These are phyloP conservation scores for Strigamia transsilvanica DNA, from an alignment of 2,888 invertebrate genomes.

Conservation along the genomic window DNA sequence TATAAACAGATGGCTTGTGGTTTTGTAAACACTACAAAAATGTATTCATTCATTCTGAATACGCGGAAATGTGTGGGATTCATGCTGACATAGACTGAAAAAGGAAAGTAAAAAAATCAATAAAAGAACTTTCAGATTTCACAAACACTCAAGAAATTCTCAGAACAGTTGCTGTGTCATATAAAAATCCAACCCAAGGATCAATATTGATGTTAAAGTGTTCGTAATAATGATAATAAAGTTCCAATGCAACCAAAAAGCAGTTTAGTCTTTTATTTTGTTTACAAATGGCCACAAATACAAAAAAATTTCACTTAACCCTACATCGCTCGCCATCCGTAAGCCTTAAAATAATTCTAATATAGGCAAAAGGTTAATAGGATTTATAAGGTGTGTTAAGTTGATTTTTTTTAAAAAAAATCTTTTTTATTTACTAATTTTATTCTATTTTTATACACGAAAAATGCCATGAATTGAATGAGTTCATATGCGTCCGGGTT, in stretches of 20 bases:
- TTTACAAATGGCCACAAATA: too few relatives aligned
- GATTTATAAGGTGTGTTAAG: background rate
- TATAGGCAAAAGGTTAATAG: slow-evolving; percentile 4
- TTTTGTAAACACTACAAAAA: background rate
- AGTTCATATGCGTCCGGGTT: slow-evolving; percentile 24
- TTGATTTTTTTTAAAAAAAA: too few relatives aligned
- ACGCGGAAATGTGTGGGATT: slow-evolving; percentile 36
- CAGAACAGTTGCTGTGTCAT: background rate
- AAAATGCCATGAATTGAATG: slow-evolving; percentile 12
- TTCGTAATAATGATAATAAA: too few relatives aligned
- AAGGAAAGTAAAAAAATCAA: slow-evolving; percentile 17
- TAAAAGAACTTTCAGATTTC: background rate
- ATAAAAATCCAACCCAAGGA: background rate
- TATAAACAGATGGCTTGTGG: too few relatives aligned
- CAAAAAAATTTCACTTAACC: background rate
- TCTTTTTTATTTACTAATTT: background rate
- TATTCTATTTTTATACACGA: background rate
- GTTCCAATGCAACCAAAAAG: too few relatives aligned
- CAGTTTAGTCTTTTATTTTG: too few relatives aligned
- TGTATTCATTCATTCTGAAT: background rate
- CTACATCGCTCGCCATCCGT: background rate
- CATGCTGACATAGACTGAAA: background rate
- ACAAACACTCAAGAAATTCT: background rate
- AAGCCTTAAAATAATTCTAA: background rate
- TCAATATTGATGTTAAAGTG: background rate